These are phyloP conservation scores for Cinara cedri DNA, from an alignment of 2,888 invertebrate species.

Conservation along the genomic window DNA sequence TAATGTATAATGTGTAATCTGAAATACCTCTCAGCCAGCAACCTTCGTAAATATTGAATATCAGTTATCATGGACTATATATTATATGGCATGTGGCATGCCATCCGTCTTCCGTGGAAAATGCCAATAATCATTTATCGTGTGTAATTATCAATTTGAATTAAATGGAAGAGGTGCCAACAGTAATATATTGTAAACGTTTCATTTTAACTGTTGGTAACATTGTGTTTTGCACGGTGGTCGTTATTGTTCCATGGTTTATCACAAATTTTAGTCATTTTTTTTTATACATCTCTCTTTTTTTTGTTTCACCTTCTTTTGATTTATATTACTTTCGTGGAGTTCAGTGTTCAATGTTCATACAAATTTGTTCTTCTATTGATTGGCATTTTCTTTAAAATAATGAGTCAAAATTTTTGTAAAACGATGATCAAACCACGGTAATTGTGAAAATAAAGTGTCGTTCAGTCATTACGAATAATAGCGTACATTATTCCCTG, in stretches of 20 bases:
- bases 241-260: conserved; percentile 43
- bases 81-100: too few relatives aligned
- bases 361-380: background rate
- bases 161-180: background rate
- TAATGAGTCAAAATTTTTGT: background rate
- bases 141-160: too few relatives aligned
- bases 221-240: background rate
- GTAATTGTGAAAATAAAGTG: background rate
- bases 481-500: background rate
- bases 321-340: background rate
- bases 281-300: background rate
- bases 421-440: conserved; percentile 10
- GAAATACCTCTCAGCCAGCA: too few relatives aligned
- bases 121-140: too few relatives aligned
- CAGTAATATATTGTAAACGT: background rate
- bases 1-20: too few relatives aligned
- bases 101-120: too few relatives aligned
- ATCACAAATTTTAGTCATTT: conserved; percentile 43
- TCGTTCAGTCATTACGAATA: background rate
- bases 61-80: too few relatives aligned
- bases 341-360: too few relatives aligned
- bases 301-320: background rate
- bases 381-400: background rate
- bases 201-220: conserved; percentile 2
- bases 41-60: too few relatives aligned